Evolutionary conservation across 2,888 invertebrate species (phyloP).

Genomic region (Celastrina argiolus): DNA sequence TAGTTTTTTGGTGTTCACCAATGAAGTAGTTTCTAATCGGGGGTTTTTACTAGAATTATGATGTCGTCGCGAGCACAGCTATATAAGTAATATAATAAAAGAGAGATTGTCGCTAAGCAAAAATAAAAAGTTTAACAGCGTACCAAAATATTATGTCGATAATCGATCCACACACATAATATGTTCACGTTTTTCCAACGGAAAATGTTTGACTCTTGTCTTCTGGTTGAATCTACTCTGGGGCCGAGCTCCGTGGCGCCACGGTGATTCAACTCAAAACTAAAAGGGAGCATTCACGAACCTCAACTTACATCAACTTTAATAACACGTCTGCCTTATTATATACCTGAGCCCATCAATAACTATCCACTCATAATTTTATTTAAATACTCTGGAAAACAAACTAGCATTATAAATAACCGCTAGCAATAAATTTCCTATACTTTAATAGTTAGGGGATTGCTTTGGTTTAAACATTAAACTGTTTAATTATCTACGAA

Average conservation of each 20-base stretch:
- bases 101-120: too few species aligned
- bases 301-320: slow-evolving; percentile 11
- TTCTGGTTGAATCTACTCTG: not conserved
- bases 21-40: too few species aligned
- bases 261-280: slow-evolving; percentile 22
- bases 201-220: not conserved
- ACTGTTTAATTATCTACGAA: not conserved
- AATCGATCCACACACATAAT: too few species aligned
- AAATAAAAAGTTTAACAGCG: too few species aligned
- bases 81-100: too few species aligned
- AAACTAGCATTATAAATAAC: slow-evolving; percentile 1
- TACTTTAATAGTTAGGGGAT: not conserved
- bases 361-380: slow-evolving; percentile 6
- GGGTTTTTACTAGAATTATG: too few species aligned
- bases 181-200: not conserved
- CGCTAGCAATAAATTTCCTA: not conserved
- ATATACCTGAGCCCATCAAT: slow-evolving; percentile 14
- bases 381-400: slow-evolving; percentile 10
- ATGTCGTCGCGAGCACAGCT: too few species aligned
- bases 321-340: slow-evolving; percentile 15
- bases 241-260: slow-evolving; percentile 35
- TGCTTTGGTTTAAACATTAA: not conserved
- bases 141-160: too few species aligned
- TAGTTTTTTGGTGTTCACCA: too few species aligned
- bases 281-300: slow-evolving; percentile 21